Percentiles rank a stretch among this genome's conserved stretches.
These are phyloP conservation scores for Lottia scabra DNA, from an alignment of 2,888 invertebrate genomes.

Conservation along the genomic window DNA sequence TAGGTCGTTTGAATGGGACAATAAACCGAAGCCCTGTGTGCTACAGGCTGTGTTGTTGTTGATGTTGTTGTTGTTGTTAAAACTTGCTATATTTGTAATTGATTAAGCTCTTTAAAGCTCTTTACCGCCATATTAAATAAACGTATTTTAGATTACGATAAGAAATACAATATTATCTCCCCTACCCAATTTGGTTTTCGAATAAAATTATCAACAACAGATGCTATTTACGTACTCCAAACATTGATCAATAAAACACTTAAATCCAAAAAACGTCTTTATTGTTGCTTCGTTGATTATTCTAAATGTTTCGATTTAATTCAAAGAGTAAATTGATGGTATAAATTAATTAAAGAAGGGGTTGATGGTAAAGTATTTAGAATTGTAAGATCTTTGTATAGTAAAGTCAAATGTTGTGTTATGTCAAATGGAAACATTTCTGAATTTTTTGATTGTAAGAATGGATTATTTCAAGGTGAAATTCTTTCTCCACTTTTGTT, in stretches of 20 bases:
- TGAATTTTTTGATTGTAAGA: too few relatives aligned
- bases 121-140: constrained; percentile 24
- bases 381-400: not conserved
- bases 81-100: too few relatives aligned
- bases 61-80: too few relatives aligned
- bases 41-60: too few relatives aligned
- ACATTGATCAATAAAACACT: constrained; percentile 14
- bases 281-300: constrained; percentile 19
- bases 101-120: too few relatives aligned
- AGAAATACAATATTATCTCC: constrained; percentile 16
- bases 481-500: too few relatives aligned
- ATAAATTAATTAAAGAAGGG: not conserved
- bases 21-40: too few relatives aligned
- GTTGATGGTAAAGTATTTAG: not conserved
- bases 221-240: constrained; percentile 18
- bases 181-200: constrained; percentile 27
- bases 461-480: too few relatives aligned
- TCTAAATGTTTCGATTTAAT: not conserved
- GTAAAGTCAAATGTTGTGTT: not conserved
- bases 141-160: constrained; percentile 10
- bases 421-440: too few relatives aligned
- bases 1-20: too few relatives aligned
- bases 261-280: constrained; percentile 8
- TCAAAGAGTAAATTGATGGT: not conserved
- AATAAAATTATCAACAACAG: constrained; percentile 17